phyloP scores from a whole-genome alignment of 2,888 invertebrate species.

The Agelastica alni region DNA sequence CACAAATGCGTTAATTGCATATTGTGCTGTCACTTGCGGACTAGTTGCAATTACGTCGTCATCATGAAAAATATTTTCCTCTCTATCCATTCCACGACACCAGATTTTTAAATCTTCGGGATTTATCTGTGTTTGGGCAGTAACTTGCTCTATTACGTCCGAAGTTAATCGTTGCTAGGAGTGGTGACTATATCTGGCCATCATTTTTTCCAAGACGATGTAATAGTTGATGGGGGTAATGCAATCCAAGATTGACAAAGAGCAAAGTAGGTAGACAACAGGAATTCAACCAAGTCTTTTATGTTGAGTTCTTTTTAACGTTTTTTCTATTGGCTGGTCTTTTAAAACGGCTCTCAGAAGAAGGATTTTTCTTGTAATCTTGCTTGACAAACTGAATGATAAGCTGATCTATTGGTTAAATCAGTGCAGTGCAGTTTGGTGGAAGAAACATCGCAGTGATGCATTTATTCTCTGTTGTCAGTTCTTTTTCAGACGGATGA shows the following conservation, averaged over 20 bases:
- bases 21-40: constrained; percentile 33
- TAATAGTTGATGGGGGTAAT: constrained; percentile 41
- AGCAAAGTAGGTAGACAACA: too few species aligned
- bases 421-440: constrained; percentile 38
- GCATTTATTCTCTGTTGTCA: constrained; percentile 41
- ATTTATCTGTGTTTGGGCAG: constrained; percentile 32
- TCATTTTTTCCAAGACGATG: constrained; percentile 43
- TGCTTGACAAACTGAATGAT: constrained; percentile 43
- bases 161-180: constrained; percentile 31
- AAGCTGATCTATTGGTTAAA: too few species aligned
- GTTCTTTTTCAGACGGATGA: constrained; percentile 39
- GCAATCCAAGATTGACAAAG: constrained; percentile 40
- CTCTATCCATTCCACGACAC: constrained; percentile 39
- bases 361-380: background rate
- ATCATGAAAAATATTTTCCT: constrained; percentile 36
- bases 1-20: constrained; percentile 41
- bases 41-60: constrained; percentile 38
- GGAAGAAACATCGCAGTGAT: constrained; percentile 44
- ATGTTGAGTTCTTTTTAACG: too few species aligned
- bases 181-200: constrained; percentile 25
- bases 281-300: constrained; percentile 1
- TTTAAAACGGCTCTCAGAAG: constrained; percentile 22
- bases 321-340: too few species aligned
- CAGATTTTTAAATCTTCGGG: constrained; percentile 38
- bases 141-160: constrained; percentile 45